Base-by-base conservation (phyloP, 1,140 invertebrate species). In the Pectinophora gossypiella region DNA sequence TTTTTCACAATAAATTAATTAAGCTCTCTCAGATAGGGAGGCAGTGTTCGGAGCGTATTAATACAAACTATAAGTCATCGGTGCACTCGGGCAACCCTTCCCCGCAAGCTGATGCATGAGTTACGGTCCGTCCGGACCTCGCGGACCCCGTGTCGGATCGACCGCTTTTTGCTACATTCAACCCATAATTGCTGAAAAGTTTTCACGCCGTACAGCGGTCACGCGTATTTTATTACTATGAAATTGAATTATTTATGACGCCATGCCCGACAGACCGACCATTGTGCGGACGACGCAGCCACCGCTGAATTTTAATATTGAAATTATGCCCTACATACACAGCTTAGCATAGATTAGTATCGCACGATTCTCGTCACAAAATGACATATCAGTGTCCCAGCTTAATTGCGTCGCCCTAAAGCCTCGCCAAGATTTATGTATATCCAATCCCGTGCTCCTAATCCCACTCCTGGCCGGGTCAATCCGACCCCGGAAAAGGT, bases 141-240 rank as follows among this genome's bases (percentile, higher is more conserved):
- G n/a, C 56, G 59, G 65, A 66, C 70, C 66, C 67, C 68, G 64
- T 70, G 69, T 74, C 68, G 61, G 74, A 82, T 82, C 76, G 70
- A 76, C 74, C 80, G 72, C 73, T 81, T 86, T 86, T 85, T 82
- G 79, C 83, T 85, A 86, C 76, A 84, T 81, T 76, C 78, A 77
- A 82, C 68, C 75, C 75, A 72, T 86, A 86, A 87, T 85, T 84
- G 83, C 81, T 85, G 81, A 85, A 87, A 87, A 85, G 79, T 87
- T 87, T 85, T 85, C 83, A 82, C 83, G 79, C 77, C 76, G 72
- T 64, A 68, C 64, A 73, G 61, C 71, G 79, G 83, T 83, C 81
- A 85, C 78, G 79, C 81, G 76, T 87, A 82, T 87, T 87, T 87
- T 87, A 87, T 87, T 85, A 83, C 83, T 82, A 85, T 85, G 81